Base-by-base conservation (phyloP, 2,113 vertebrate genomes). In the Calonectris borealis region DNA sequence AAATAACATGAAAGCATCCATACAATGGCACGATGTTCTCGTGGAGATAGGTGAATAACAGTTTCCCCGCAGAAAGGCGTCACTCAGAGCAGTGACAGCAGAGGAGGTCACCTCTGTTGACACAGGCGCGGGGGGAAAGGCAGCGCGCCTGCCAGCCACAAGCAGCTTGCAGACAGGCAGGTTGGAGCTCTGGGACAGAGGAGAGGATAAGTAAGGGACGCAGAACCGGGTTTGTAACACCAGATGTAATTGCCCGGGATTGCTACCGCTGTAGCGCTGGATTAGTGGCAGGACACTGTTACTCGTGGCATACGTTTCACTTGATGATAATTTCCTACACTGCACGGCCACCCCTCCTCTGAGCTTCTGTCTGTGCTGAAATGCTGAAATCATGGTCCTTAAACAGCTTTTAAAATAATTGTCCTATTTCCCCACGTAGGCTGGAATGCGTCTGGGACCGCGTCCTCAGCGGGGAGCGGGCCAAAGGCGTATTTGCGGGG, bases 401-500 rank as follows among this genome's bases (percentile, higher is more conserved):
- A 36, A 58, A 55, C 36, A 49, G 49, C 57, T 90, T 68, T 57
- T 16, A 88, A 88, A 90, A 34, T 13, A 62, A 29, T 13, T 27
- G n/a, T 17, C 14, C 40, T 36, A 83, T 68, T 40, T 24, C 31
- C 60, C 36, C 2, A 60, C 31, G 5, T 14, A 38, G 38, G 26
- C 48, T 79, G 5, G 1, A 57, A 57, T 52, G 64, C 40, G 12
- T 8, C 34, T 51, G 54, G n/a, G 49, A 38, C 22, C 4, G 3
- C 0, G 0, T 51, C 65, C 38, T 75, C 2, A 1, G 38, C 60
- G 69, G 14, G 71, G 4, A 65, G 21, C 7, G 10, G 15, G 18
- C 16, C 25, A 51, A 19, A 2, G 31, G 34, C 42, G 4, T 11
- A 24, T 72, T 72, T 55, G 14, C 3, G 4, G 46, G 34, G 26